phyloP scores from a whole-genome alignment of 2,888 invertebrate genomes.

The Carterocephalus palaemon region DNA sequence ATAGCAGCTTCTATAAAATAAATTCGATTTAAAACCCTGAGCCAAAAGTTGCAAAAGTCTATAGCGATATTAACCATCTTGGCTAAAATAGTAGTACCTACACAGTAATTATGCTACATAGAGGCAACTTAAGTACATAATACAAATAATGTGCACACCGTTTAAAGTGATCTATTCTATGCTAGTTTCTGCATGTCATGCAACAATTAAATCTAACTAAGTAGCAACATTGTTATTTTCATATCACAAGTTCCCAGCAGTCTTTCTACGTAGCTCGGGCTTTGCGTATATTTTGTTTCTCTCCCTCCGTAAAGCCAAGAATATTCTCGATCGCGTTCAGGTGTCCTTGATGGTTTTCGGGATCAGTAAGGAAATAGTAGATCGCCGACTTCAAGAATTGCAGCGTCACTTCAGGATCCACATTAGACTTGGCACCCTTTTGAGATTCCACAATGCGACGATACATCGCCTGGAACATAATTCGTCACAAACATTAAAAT shows the following conservation, averaged over 20 bases:
- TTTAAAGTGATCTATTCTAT: conserved; percentile 27
- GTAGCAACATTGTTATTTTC: conserved; percentile 38
- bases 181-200: conserved; percentile 31
- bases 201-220: conserved; percentile 38
- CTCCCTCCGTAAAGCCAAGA: conserved; percentile 89
- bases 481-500: too few relatives aligned
- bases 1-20: conserved; percentile 43
- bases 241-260: conserved; percentile 68
- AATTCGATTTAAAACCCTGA: conserved; percentile 55
- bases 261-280: conserved; percentile 75
- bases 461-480: conserved; percentile 87
- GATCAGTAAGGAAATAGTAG: conserved; percentile 94
- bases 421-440: conserved; percentile 82
- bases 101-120: conserved; percentile 30
- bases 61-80: conserved; percentile 48
- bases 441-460: conserved; percentile 89
- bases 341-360: conserved; percentile 92
- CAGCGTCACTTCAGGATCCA: conserved; percentile 94
- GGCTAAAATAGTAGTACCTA: conserved; percentile 33
- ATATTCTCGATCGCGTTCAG: conserved; percentile 94
- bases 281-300: conserved; percentile 88
- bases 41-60: conserved; percentile 34
- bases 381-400: conserved; percentile 96
- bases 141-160: conserved; percentile 43
- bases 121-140: conserved; percentile 19